Evolutionary conservation across 1,140 invertebrate genomes (phyloP), one percentile per base, ranked within the genome.

Genomic region (Philopotamus ludificatus): DNA sequence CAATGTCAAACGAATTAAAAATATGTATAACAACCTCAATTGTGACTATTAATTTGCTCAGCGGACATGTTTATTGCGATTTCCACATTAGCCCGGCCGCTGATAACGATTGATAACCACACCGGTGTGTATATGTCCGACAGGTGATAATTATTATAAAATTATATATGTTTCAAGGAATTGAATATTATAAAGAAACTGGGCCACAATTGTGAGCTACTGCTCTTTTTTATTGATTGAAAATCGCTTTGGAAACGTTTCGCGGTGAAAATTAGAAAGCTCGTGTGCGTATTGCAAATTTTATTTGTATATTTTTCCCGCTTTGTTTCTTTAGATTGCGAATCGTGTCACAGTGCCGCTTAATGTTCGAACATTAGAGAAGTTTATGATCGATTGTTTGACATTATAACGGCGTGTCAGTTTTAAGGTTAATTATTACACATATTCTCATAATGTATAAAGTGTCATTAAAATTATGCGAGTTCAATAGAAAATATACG

Each of bases 71-170:
- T 66, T 66, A 66, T 66, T 60, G 34, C 64, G 57, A 66, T 66
- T 66, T 60, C 34, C n/a, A 53, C 64, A 60, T 66, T 39, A 60
- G 51, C 20, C 25, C 47, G n/a, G 39, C 25, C 28, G 15, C 7
- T 34, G 65, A 66, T 66, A 66, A 66, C 25, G 41, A 44, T 54
- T 61, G 65, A 66, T 66, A 66, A 55, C 51, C 20, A 45, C 42
- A 12, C 7, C 7, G n/a, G 45, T 49, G 23, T 21, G 9, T 7
- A 53, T 20, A 53, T 41, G 26, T 18, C 3, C 28, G 21, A 26
- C 53, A 57, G 25, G 20, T 25, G 53, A 4, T 57, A 57, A 57
- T 57, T 57, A 57, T 41, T 57, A 57, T 57, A 57, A 57, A 57
- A 39, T 57, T 60, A 60, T 60, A 28, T 57, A 22, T 7, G 21